Evolutionary conservation across 2,797 vertebrate genomes (phyloP), one percentile per base, ranked within the genome.

Genomic region (Carapus acus): DNA sequence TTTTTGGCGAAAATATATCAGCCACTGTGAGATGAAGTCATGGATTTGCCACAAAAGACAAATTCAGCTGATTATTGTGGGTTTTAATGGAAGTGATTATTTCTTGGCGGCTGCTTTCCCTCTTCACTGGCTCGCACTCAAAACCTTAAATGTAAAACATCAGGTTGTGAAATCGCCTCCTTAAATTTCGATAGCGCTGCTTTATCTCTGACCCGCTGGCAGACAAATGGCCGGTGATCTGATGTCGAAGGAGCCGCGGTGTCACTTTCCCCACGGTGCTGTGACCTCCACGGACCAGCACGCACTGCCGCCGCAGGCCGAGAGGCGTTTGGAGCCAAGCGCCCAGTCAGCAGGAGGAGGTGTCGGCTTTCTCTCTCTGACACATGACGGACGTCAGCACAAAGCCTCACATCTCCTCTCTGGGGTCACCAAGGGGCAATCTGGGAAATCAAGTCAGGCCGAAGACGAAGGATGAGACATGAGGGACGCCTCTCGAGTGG

Each of bases 61-160:
- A 33, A 33, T 7, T 9, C 12, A 33, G 12, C 14, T 33, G 31
- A 33, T 33, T 33, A 33, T 33, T 33, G 31, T 7, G 6, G 8
- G 14, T 27, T 9, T 27, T 27, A 27, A 5, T 27, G 9, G 4
- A 27, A 27, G n/a, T n/a, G n/a, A n/a, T n/a, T n/a, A n/a, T n/a
- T n/a, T n/a, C n/a, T n/a, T n/a, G n/a, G n/a, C n/a, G n/a, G n/a
- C n/a, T n/a, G n/a, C n/a, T n/a, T n/a, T n/a, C n/a, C n/a, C n/a
- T n/a, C n/a, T n/a, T n/a, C n/a, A n/a, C n/a, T n/a, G n/a, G n/a
- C n/a, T n/a, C n/a, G n/a, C n/a, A n/a, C n/a, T n/a, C n/a, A n/a
- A n/a, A n/a, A n/a, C n/a, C n/a, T n/a, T n/a, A n/a, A n/a, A n/a
- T 33, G 5, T 33, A 33, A 76, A 66, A 76, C 69, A 69, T 44